Base-by-base conservation (phyloP, 2,797 vertebrate species). In the Emydoidea blandingii region DNA sequence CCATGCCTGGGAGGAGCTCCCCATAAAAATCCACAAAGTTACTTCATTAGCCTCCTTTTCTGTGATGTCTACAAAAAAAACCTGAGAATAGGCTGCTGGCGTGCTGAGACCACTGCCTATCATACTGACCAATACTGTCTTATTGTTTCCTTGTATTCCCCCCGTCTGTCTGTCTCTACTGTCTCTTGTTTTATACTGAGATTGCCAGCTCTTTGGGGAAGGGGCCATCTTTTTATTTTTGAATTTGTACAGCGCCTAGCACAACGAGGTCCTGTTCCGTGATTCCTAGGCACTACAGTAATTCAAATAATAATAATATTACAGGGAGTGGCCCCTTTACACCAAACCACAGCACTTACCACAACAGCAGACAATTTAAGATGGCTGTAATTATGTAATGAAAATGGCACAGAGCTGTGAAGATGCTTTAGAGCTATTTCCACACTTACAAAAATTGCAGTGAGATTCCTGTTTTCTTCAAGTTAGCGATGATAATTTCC, bases 401-500 rank as follows among this genome's bases (percentile, higher is more conserved):
- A 85, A 87, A 85, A 65, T 8, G 2, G 14, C 25, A 84, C 2
- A 15, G 7, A 29, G 44, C 8, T 19, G 19, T 19, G 44, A 79
- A 56, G 8, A 21, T 19, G 16, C 25, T 0, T 12, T 92, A 86
- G 10, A 91, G 47, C 1, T 50, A 34, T 76, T 68, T 89, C 49
- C n/a, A 93, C 85, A 98, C 99, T 99, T 98, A 99, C 99, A 99
- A 99, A 97, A 99, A 99, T 96, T 99, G 99, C 96, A 99, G 97
- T 8, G 98, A 99, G 97, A 99, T 99, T 90, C 87, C 98, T 7
- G 98, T 98, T 95, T 98, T 98, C 97, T 99, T 99, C 97, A 99
- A 95, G 95, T 99, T 99, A 86, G 97, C 95, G 93, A 99, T 97
- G 52, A 99, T 99, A 94, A 98, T 87, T 83, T 99, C 99, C 96